These are phyloP conservation scores for Orientallactaga bullata DNA, from an alignment of 2,113 vertebrate genomes.

Conservation along the genomic window DNA sequence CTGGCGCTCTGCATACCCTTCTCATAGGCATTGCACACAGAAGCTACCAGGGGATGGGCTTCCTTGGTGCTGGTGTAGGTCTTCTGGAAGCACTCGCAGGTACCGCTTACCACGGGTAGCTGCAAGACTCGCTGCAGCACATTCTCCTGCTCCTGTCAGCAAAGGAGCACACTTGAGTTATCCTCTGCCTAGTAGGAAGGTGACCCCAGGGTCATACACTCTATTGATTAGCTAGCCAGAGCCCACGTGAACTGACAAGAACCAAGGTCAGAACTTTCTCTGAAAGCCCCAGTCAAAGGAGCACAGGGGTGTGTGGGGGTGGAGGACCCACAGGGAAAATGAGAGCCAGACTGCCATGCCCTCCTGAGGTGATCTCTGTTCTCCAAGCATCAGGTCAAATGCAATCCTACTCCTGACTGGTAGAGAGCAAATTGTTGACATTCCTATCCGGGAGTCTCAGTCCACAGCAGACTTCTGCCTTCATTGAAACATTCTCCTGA, in stretches of 20 bases:
- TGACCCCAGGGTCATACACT: neutral
- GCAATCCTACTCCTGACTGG: too few relatives aligned
- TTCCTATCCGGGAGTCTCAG: neutral
- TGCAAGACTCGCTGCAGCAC: conserved; percentile 88
- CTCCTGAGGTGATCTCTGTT: neutral
- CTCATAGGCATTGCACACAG: conserved; percentile 87
- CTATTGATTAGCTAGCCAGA: neutral
- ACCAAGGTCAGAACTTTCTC: neutral
- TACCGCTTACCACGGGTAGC: conserved; percentile 87
- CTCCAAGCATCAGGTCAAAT: neutral
- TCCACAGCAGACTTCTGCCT: neutral
- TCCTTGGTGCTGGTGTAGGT: conserved; percentile 89
- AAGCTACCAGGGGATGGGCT: conserved; percentile 87
- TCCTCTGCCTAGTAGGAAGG: fast-evolving
- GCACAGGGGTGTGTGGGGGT: neutral
- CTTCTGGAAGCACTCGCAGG: conserved; percentile 85
- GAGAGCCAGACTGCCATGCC: neutral
- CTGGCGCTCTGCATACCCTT: conserved; percentile 85
- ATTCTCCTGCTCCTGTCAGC: conserved; percentile 77
- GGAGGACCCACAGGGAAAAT: neutral
- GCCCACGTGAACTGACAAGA: neutral
- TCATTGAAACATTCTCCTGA: neutral
- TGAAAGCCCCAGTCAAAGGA: neutral
- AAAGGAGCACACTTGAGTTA: fast-evolving
- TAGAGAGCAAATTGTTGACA: neutral